A percentile compares a stretch with the other conserved stretches of the same genome.
phyloP scores from a whole-genome alignment of 2,888 invertebrate species.

The Amphipoea oculea region DNA sequence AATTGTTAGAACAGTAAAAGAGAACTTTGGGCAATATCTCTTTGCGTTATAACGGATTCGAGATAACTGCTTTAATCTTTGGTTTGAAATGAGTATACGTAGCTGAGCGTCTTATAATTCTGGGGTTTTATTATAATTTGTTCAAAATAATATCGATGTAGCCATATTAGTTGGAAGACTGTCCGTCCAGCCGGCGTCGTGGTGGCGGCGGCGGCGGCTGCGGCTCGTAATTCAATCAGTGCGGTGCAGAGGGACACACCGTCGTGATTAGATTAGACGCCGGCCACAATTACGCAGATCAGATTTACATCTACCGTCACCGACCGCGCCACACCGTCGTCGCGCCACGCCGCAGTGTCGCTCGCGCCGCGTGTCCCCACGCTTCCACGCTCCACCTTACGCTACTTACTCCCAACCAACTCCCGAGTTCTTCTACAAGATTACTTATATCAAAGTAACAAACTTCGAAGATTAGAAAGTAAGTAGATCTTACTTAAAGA shows the following conservation, averaged over 20 bases:
- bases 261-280: conserved; percentile 88
- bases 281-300: conserved; percentile 89
- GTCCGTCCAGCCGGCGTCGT: conserved; percentile 68
- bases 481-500: conserved; percentile 51
- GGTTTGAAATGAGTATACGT: conserved; percentile 45
- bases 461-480: conserved; percentile 53
- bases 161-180: conserved; percentile 63
- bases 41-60: conserved; percentile 76
- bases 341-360: conserved; percentile 5
- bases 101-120: conserved; percentile 30
- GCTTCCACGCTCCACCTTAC: neutral
- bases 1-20: conserved; percentile 85
- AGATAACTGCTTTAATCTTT: conserved; percentile 70
- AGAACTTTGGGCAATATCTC: conserved; percentile 82
- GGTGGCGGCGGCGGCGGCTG: conserved; percentile 63
- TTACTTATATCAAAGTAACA: conserved; percentile 20
- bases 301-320: conserved; percentile 83
- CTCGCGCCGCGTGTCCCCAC: conserved; percentile 1
- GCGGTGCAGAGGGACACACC: conserved; percentile 86
- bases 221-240: conserved; percentile 86
- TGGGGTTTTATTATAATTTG: conserved; percentile 58
- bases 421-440: conserved; percentile 26
- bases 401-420: conserved; percentile 16
- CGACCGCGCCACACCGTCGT: conserved; percentile 4
- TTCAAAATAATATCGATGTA: conserved; percentile 69